A percentile compares a stretch with the other conserved stretches of the same genome.
Conservation (phyloP, 2,113 vertebrate genomes). For the Barbus barbus region DNA sequence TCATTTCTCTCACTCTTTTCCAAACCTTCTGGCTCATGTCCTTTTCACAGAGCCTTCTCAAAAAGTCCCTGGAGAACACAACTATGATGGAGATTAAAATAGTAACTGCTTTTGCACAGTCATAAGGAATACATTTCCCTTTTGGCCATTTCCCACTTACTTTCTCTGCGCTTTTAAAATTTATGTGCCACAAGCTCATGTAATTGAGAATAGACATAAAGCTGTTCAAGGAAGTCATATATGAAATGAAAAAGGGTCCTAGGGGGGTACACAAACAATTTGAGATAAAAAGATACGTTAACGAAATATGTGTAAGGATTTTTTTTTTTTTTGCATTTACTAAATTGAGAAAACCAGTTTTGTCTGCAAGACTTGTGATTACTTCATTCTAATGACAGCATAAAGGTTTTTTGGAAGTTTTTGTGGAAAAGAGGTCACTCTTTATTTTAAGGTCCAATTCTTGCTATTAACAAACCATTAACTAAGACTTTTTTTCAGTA, state of each 20-base stretch:
- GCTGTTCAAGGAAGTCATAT: background rate
- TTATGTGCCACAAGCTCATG: background rate
- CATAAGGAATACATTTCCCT: background rate
- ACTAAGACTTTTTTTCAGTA: too few relatives aligned
- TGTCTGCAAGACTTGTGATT: background rate
- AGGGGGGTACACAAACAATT: background rate
- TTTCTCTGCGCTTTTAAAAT: background rate
- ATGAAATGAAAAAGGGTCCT: background rate
- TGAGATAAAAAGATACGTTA: background rate
- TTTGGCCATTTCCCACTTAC: background rate
- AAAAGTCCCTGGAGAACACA: background rate
- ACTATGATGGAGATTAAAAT: background rate
- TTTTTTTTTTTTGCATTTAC: background rate
- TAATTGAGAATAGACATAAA: background rate
- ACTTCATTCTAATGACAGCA: too few relatives aligned
- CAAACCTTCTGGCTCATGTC: background rate
- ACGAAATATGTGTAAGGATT: background rate
- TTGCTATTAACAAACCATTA: too few relatives aligned
- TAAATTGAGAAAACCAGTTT: background rate
- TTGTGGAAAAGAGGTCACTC: too few relatives aligned
- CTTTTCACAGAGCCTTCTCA: conserved; percentile 22
- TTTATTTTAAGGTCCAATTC: too few relatives aligned
- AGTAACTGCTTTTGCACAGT: background rate
- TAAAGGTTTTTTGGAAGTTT: too few relatives aligned
- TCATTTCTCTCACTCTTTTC: conserved; percentile 9